A percentile compares a stretch with the other conserved stretches of the same genome.
phyloP scores from a whole-genome alignment of 2,797 vertebrate species.

The Pterois miles region DNA sequence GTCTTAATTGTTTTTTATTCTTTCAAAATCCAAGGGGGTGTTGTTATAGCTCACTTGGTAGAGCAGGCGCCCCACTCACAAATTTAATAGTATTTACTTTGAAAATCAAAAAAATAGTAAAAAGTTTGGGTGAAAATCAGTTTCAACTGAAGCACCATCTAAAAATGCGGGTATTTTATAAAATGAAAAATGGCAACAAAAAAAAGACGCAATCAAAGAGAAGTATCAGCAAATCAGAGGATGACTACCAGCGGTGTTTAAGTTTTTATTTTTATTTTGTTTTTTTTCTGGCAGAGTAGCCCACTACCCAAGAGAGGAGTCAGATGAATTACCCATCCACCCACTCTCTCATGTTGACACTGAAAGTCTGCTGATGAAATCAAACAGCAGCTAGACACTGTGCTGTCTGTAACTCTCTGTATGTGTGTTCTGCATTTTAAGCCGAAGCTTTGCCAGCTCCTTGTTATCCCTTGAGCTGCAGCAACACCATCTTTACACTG shows the following conservation, averaged over 20 bases:
- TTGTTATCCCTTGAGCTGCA: conserved; percentile 61
- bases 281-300: conserved; percentile 2
- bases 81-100: neutral
- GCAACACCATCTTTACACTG: conserved; percentile 53
- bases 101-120: neutral
- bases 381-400: conserved; percentile 38
- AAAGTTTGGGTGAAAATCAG: neutral
- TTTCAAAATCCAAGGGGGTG: neutral
- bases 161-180: neutral
- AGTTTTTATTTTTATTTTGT: neutral
- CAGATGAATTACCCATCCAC: conserved; percentile 42
- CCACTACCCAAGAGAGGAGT: conserved; percentile 23
- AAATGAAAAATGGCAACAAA: neutral
- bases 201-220: neutral
- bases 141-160: neutral
- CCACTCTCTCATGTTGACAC: conserved; percentile 35
- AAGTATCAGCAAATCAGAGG: conserved; percentile 8
- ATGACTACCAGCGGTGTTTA: neutral
- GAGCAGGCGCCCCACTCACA: too few relatives aligned
- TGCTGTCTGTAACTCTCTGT: neutral
- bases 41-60: too few relatives aligned
- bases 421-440: conserved; percentile 5
- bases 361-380: conserved; percentile 55
- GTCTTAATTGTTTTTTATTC: neutral
- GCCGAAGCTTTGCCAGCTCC: conserved; percentile 39